phyloP scores from a whole-genome alignment of 2,113 vertebrate genomes.

The Elephas maximus region DNA sequence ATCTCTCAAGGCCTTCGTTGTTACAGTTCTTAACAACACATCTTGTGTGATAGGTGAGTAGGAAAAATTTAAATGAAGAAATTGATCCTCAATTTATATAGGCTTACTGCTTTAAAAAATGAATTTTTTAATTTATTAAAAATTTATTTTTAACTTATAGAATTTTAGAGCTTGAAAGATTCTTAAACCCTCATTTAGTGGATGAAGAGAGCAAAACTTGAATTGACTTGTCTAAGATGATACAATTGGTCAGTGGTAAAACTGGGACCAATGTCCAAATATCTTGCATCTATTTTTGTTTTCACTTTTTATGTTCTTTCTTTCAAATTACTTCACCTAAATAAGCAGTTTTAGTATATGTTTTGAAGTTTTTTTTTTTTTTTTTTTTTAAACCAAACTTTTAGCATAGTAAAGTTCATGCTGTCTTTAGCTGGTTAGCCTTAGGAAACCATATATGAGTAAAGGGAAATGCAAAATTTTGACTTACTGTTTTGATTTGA shows the following conservation, averaged over 20 bases:
- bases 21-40: neutral
- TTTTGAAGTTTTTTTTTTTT: neutral
- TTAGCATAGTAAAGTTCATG: neutral
- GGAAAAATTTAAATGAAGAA: neutral
- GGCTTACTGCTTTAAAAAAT: neutral
- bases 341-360: neutral
- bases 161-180: neutral
- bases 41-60: neutral
- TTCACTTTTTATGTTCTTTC: neutral
- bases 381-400: neutral
- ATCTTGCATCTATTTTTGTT: neutral
- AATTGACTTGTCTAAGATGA: neutral
- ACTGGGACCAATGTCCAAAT: neutral
- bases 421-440: neutral
- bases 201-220: neutral
- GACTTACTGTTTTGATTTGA: constrained; percentile 20
- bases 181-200: neutral
- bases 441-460: neutral
- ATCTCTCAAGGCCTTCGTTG: neutral
- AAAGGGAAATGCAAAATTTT: constrained; percentile 32
- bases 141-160: neutral
- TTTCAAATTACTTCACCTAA: neutral
- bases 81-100: neutral
- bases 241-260: neutral
- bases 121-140: neutral